These are phyloP conservation scores for Kryptopterus vitreolus DNA, from an alignment of 2,797 vertebrate species.

Conservation along the genomic window DNA sequence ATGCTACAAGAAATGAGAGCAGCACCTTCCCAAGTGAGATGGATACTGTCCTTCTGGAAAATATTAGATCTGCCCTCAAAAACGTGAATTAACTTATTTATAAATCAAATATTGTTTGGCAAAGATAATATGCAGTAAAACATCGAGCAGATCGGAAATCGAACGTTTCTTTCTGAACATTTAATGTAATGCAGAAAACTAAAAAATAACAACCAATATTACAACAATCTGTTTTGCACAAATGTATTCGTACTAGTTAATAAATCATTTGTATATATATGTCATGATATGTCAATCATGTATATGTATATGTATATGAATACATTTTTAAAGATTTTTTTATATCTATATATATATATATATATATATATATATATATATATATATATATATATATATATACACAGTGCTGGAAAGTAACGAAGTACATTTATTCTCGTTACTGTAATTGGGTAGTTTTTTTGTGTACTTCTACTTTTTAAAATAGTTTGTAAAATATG, in stretches of 20 bases:
- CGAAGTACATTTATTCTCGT: no score
- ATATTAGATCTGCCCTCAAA: neutral
- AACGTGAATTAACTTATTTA: neutral
- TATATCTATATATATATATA: no score
- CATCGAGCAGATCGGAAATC: neutral
- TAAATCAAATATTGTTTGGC: neutral
- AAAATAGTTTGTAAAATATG: no score
- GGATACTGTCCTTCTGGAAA: neutral
- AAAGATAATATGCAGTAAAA: neutral
- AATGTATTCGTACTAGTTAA: no score
- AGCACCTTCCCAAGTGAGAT: neutral
- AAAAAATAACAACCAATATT: neutral
- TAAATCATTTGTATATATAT: no score
- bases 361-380: neutral
- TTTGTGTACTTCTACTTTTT: no score
- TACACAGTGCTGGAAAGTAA: no score
- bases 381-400: no score
- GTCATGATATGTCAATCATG: no score
- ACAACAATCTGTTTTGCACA: neutral
- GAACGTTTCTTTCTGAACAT: neutral
- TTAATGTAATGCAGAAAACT: neutral
- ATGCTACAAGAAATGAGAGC: neutral
- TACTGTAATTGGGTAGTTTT: no score
- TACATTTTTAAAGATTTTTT: no score
- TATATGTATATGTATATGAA: no score